These are phyloP conservation scores for Dreissena rostriformis DNA, from an alignment of 1,140 invertebrate genomes.

Conservation along the genomic window DNA sequence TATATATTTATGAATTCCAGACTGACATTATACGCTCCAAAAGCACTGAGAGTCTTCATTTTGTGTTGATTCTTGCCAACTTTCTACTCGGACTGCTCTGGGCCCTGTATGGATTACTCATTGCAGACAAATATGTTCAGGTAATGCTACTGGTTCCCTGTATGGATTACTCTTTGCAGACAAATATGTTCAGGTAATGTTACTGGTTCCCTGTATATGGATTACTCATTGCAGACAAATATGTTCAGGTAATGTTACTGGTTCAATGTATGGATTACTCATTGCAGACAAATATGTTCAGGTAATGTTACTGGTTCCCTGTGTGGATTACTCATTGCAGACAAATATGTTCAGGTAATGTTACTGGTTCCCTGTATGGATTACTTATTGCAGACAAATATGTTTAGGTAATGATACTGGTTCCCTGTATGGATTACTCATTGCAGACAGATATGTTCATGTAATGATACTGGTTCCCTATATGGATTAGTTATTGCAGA, in stretches of 20 bases:
- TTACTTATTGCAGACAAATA: not conserved
- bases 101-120: constrained; percentile 36
- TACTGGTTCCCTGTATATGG: not conserved
- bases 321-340: not conserved
- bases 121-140: constrained; percentile 51
- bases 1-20: constrained; percentile 11
- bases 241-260: not conserved
- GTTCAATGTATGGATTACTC: not conserved
- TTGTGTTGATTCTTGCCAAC: constrained; percentile 48
- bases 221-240: not conserved
- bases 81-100: constrained; percentile 30
- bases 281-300: not conserved
- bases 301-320: not conserved
- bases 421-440: too few species aligned
- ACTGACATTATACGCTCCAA: constrained; percentile 31
- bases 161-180: not conserved
- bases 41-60: constrained; percentile 44
- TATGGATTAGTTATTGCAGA: not conserved
- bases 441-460: not conserved
- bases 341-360: not conserved
- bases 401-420: too few species aligned
- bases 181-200: not conserved
- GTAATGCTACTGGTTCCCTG: not conserved
- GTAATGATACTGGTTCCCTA: not conserved
- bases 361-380: not conserved